phyloP scores from a whole-genome alignment of 53 echinoderm and acorn worm species.

The Echinarachnius parma region DNA sequence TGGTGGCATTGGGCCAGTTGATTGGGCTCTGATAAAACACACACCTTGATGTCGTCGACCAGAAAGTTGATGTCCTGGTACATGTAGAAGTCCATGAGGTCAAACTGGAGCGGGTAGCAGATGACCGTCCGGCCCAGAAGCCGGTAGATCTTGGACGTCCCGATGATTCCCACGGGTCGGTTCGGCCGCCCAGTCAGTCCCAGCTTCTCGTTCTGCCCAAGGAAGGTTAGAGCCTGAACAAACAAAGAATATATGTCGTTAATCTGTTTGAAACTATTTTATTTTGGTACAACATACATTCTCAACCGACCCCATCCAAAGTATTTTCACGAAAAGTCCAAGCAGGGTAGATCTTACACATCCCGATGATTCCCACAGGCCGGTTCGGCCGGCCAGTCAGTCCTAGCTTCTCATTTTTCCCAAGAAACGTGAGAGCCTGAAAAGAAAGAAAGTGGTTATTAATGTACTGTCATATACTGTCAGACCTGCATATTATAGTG shows the following conservation, averaged over 20 bases:
- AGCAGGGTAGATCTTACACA: slow-evolving; percentile 78
- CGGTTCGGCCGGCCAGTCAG: slow-evolving; percentile 80
- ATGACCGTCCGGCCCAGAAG: slow-evolving; percentile 86
- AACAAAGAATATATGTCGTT: too few species aligned
- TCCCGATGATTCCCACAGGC: slow-evolving; percentile 91
- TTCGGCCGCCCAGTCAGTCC: slow-evolving; percentile 81
- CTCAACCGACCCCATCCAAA: too few species aligned
- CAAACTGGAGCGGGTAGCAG: slow-evolving; percentile 95
- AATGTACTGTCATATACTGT: too few species aligned
- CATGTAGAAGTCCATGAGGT: slow-evolving; percentile 95
- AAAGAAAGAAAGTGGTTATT: not conserved
- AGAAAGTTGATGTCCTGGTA: slow-evolving; percentile 84
- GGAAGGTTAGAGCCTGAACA: slow-evolving; percentile 64
- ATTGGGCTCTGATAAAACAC: too few species aligned
- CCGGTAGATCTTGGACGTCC: slow-evolving; percentile 88
- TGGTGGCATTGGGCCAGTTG: too few species aligned
- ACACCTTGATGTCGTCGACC: slow-evolving; percentile 93
- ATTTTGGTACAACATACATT: too few species aligned
- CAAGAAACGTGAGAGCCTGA: slow-evolving; percentile 73
- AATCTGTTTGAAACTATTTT: too few species aligned
- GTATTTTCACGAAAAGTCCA: too few species aligned
- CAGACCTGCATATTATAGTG: too few species aligned
- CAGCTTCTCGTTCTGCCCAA: slow-evolving; percentile 82
- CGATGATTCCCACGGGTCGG: slow-evolving; percentile 87
- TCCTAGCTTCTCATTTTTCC: slow-evolving; percentile 79